Evolutionary conservation across 2,888 invertebrate species (phyloP), one percentile per base, ranked within the genome.

Genomic region (Byasa hedistus): DNA sequence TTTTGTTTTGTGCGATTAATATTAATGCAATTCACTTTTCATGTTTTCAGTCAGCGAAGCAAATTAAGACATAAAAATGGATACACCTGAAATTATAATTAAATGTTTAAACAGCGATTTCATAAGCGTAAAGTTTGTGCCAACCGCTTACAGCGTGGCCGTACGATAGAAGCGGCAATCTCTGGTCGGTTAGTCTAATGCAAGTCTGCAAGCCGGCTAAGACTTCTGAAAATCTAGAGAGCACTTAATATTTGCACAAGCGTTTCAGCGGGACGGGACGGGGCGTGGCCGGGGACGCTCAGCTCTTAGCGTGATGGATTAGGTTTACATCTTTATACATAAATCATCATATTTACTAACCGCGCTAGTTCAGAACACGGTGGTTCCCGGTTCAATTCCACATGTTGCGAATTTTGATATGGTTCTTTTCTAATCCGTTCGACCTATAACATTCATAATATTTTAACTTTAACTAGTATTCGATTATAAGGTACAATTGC

Each of bases 171-270:
- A 54, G 56, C 56, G 63, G 69, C 70, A 71, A 73, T 70, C 71
- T 71, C 70, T 70, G 70, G 70, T 68, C 69, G 70, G 71, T 71
- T 71, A 73, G 69, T 61, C 70, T 74, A 68, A 68, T 62, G 69
- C 69, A 70, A 71, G 71, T 69, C 64, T 67, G 65, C 67, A 68
- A 65, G 51, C 39, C 59, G 59, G 66, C 70, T 65, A 70, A 68
- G 69, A 69, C 68, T 65, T 71, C 69, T 66, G 64, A 66, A 70
- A 70, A 69, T 69, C 32, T 56, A 63, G 48, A 63, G 59, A 63
- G 66, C 66, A 67, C 66, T 67, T 67, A 56, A 63, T 48, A 67
- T 67, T 63, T 67, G 66, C 66, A 62, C 62, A 57, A 59, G 44
- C 66, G 62, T 59, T 61, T 60, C 52, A 58, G 39, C 39, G 39